Conservation (phyloP, 2,888 invertebrate genomes). For the Prosapia bicincta region DNA sequence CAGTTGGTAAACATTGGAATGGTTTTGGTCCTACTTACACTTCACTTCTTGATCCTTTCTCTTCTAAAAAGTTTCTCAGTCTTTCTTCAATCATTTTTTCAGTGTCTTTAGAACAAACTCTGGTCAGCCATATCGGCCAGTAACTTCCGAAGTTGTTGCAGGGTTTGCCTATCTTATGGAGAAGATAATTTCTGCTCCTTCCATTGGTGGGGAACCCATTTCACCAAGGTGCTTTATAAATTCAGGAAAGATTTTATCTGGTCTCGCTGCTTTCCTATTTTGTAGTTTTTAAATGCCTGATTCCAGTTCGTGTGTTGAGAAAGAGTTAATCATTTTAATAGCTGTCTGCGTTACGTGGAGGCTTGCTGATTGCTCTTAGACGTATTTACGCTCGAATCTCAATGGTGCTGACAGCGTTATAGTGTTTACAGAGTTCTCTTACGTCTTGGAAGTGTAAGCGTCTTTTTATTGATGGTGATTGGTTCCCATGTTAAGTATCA, state of each 20-base stretch:
- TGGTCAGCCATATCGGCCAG: constrained; percentile 15
- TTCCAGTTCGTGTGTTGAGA: too few species aligned
- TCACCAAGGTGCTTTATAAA: constrained; percentile 15
- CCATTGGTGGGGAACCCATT: constrained; percentile 15
- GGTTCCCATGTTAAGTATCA: too few species aligned
- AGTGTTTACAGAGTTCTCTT: too few species aligned
- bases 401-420: too few species aligned
- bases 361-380: too few species aligned
- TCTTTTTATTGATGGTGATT: too few species aligned
- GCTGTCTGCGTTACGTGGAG: too few species aligned
- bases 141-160: constrained; percentile 11
- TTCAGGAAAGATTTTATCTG: constrained; percentile 14
- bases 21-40: too few species aligned
- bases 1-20: too few species aligned
- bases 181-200: constrained; percentile 14
- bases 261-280: constrained; percentile 17
- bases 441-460: too few species aligned
- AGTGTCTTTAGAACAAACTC: constrained; percentile 10
- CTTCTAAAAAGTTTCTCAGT: constrained; percentile 8
- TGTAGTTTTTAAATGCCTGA: background rate
- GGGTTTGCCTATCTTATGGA: constrained; percentile 11
- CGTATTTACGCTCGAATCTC: too few species aligned
- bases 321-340: too few species aligned
- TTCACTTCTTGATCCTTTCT: background rate
- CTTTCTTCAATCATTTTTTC: constrained; percentile 13